Conservation (phyloP, 2,113 vertebrate species). For the Clarias batrachus region DNA sequence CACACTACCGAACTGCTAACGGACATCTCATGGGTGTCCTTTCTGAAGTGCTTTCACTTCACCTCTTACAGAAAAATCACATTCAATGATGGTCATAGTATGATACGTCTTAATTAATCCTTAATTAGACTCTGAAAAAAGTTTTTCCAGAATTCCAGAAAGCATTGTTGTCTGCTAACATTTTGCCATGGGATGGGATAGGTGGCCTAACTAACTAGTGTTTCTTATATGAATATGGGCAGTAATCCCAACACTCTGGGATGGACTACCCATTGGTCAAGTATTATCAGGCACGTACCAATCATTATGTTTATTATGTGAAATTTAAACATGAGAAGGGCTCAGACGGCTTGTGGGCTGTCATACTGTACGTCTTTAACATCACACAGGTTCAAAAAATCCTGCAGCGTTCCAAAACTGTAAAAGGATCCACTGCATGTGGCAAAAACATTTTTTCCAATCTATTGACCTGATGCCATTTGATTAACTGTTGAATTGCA, state of each 20-base stretch:
- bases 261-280: slow-evolving; percentile 36
- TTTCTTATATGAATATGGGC: slow-evolving; percentile 30
- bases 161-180: neutral
- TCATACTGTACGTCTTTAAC: neutral
- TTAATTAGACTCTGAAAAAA: neutral
- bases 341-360: slow-evolving; percentile 10
- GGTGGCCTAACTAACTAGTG: neutral
- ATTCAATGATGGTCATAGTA: neutral
- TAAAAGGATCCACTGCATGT: neutral
- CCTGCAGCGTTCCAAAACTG: neutral
- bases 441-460: neutral
- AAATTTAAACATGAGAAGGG: neutral
- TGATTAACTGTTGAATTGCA: neutral
- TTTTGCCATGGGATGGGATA: neutral
- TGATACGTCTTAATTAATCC: neutral
- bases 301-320: slow-evolving; percentile 6
- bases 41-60: slow-evolving; percentile 27
- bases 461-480: neutral
- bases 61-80: slow-evolving; percentile 31
- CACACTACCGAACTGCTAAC: slow-evolving; percentile 64
- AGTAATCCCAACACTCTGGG: slow-evolving; percentile 42
- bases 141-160: neutral
- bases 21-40: neutral
- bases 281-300: slow-evolving; percentile 48
- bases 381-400: neutral